These are phyloP conservation scores for Phenganax subtilis DNA, from an alignment of 92 coral and sea anemone species.

Conservation along the genomic window DNA sequence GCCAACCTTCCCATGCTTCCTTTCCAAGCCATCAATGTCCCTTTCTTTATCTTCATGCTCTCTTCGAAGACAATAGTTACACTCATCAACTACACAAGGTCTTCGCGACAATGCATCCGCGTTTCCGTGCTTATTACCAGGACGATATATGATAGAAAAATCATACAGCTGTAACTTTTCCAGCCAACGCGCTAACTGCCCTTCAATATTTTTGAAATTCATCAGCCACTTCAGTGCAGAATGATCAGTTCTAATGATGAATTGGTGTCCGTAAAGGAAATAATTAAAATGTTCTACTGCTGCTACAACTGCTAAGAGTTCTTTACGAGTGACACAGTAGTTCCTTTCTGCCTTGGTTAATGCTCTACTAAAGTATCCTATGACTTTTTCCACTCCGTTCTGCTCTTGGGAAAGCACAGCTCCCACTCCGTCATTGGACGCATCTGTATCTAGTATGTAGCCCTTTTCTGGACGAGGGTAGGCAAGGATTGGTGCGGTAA, in stretches of 20 bases:
- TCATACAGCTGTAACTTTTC: not conserved
- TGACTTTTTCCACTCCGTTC: not conserved
- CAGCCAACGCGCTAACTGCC: slow-evolving; percentile 12
- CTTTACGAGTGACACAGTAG: not conserved
- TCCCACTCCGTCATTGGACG: not conserved
- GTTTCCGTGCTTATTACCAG: not conserved
- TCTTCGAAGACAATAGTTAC: not conserved
- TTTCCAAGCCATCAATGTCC: no score
- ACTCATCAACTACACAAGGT: not conserved
- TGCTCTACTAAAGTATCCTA: not conserved
- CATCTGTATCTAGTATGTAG: not conserved
- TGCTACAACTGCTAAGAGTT: not conserved
- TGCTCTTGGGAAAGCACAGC: slow-evolving; percentile 18
- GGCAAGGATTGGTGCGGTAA: slow-evolving; percentile 18
- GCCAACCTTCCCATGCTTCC: no score
- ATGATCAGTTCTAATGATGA: slow-evolving; percentile 4
- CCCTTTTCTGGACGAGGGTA: not conserved
- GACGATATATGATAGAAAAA: not conserved
- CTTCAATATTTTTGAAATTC: not conserved
- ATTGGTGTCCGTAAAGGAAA: not conserved
- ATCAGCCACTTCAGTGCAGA: not conserved
- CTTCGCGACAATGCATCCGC: not conserved
- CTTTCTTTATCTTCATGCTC: not conserved
- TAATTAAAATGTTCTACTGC: not conserved
- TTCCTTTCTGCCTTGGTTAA: not conserved